Evolutionary conservation across 2,888 invertebrate genomes (phyloP).

Genomic region (Lamellibrachia columna): DNA sequence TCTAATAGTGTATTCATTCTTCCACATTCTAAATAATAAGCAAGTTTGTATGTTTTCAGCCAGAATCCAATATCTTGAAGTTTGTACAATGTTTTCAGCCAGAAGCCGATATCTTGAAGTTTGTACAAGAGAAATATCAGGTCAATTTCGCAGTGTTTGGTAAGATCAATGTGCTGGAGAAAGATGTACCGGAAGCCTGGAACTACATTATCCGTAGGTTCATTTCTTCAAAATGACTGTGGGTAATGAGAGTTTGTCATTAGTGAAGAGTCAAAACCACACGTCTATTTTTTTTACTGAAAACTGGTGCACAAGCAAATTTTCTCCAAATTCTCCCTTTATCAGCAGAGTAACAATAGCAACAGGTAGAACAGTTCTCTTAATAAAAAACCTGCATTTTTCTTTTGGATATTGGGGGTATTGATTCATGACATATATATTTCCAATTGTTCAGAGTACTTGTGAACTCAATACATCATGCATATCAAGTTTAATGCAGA

Average conservation of each 20-base stretch:
- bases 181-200: conserved; percentile 42
- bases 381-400: too few relatives aligned
- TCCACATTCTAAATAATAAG: neutral
- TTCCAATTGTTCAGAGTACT: too few relatives aligned
- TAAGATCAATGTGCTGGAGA: conserved; percentile 66
- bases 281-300: neutral
- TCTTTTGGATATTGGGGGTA: too few relatives aligned
- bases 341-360: neutral
- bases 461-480: too few relatives aligned
- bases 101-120: conserved; percentile 62
- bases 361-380: neutral
- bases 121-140: conserved; percentile 59
- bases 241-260: too few relatives aligned
- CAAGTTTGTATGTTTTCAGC: conserved; percentile 47
- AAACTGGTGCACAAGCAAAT: neutral
- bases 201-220: conserved; percentile 28
- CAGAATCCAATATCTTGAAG: conserved; percentile 61
- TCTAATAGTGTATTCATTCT: neutral
- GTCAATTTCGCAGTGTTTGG: conserved; percentile 68
- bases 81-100: conserved; percentile 55
- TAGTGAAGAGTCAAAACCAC: neutral
- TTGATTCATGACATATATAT: too few relatives aligned
- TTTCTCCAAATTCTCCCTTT: neutral
- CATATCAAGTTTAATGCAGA: too few relatives aligned
- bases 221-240: neutral